Evolutionary conservation across 1,140 invertebrate species (phyloP).

Genomic region (Physella acuta): DNA sequence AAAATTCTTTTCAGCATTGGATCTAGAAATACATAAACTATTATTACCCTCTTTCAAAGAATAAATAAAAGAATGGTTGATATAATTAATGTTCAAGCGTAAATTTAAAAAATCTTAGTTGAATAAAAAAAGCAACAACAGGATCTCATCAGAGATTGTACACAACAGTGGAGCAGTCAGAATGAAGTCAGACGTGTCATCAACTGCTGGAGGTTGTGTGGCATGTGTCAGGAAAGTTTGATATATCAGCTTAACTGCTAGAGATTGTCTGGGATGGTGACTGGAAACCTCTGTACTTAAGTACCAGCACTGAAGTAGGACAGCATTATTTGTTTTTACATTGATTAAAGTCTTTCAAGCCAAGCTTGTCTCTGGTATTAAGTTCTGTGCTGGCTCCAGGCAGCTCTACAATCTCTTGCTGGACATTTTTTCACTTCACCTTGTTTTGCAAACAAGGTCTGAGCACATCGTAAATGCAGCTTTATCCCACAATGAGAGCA

Average conservation of each 20-base stretch:
- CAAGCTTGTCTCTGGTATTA: no score
- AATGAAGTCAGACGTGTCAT: background rate
- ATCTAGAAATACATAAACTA: no score
- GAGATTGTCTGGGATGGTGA: background rate
- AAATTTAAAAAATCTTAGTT: no score
- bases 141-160: background rate
- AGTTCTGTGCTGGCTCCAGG: constrained; percentile 32
- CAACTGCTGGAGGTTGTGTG: background rate
- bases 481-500: constrained; percentile 45
- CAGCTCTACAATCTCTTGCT: constrained; percentile 31
- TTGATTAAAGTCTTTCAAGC: no score
- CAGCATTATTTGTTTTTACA: no score
- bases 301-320: no score
- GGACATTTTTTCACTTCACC: constrained; percentile 38
- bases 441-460: constrained; percentile 38
- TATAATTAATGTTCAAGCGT: no score
- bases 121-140: no score
- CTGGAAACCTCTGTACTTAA: background rate
- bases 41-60: no score
- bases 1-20: no score
- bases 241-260: background rate
- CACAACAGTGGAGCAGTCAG: background rate
- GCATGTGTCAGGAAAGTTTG: background rate
- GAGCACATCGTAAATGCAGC: constrained; percentile 48
- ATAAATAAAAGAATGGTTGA: no score